Base-by-base conservation (phyloP, 2,888 invertebrate species). In the Tromatobia lineatoria region DNA sequence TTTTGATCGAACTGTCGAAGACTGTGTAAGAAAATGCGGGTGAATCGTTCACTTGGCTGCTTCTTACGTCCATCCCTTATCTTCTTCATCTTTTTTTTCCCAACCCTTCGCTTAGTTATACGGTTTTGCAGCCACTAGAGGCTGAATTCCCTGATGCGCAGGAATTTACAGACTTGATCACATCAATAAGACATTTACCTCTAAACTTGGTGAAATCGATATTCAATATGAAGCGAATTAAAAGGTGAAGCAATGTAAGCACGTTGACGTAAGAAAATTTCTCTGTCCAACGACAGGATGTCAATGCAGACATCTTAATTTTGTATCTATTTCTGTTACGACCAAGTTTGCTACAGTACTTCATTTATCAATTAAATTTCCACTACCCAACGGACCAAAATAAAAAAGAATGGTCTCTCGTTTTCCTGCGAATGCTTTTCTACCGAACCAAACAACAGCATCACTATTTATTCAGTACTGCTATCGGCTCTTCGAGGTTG, bases 1-100 rank as follows among this genome's bases (percentile, higher is more conserved):
- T 75, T 71, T 79, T 75, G 70, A 75, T 67, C 57, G 25, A 70
- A 70, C 69, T 70, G 78, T 64, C 67, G 67, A 59, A 69, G 52
- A 78, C 34, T 52, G n/a, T 23, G 57, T 38, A 54, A 54, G 23
- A 74, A 79, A 75, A 70, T 18, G 29, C 74, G 38, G 59, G 52
- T 15, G 57, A 74, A 66, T 64, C 59, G 59, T 50, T 42, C 64
- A 61, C 45, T 57, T 76, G 64, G 71, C 8, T 61, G 74, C 52
- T 54, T 54, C 25, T 50, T 20, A 23, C 25, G 15, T 50, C 29
- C 25, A n/a, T 78, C 6, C 29, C 38, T 83, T 38, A 66, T 80
- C 57, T 66, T 59, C 15, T 64, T 29, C 57, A 18, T 67, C 23
- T 69, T 52, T 57, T 50, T 29, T 29, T 78, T 42, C 54, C 52